A percentile compares a stretch with the other conserved stretches of the same genome.
Evolutionary conservation across 2,797 vertebrate species (phyloP).

Genomic region (Thamnophis elegans): DNA sequence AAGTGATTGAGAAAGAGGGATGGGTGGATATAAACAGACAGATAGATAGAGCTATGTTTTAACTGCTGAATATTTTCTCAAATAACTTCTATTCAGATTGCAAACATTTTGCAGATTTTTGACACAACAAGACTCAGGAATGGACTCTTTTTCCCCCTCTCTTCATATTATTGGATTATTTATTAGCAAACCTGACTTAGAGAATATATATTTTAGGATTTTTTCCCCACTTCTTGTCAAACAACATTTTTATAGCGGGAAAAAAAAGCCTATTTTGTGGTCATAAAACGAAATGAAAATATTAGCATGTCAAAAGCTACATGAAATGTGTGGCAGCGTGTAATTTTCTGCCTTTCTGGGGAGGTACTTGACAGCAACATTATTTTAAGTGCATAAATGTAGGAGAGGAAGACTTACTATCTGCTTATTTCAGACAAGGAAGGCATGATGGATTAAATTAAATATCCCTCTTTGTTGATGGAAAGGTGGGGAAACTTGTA

Average conservation of each 20-base stretch:
- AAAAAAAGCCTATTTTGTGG: not conserved
- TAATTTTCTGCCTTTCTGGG: conserved; percentile 20
- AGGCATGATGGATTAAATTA: conserved; percentile 27
- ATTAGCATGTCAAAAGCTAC: conserved; percentile 4
- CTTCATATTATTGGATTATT: not conserved
- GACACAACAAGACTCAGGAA: not conserved
- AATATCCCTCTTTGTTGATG: conserved; percentile 21
- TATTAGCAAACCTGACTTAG: not conserved
- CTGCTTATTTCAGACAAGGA: conserved; percentile 25
- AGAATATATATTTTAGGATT: not conserved
- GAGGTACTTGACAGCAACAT: conserved; percentile 15
- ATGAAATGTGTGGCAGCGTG: not conserved
- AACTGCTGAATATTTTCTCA: not conserved
- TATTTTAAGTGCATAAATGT: conserved; percentile 19
- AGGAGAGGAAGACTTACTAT: conserved; percentile 31
- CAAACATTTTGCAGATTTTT: not conserved
- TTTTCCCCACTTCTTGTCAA: not conserved
- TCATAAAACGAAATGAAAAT: conserved; percentile 24
- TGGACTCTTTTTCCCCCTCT: not conserved
- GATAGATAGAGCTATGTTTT: not conserved
- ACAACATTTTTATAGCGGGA: conserved; percentile 7
- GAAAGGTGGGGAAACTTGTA: not conserved
- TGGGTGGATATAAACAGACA: not conserved
- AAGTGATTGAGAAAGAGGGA: not conserved
- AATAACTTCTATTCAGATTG: not conserved